A percentile compares a stretch with the other conserved stretches of the same genome.
These are phyloP conservation scores for Nesometra sesokonis DNA, from an alignment of 35 echinoderm and acorn worm genomes.

Conservation along the genomic window DNA sequence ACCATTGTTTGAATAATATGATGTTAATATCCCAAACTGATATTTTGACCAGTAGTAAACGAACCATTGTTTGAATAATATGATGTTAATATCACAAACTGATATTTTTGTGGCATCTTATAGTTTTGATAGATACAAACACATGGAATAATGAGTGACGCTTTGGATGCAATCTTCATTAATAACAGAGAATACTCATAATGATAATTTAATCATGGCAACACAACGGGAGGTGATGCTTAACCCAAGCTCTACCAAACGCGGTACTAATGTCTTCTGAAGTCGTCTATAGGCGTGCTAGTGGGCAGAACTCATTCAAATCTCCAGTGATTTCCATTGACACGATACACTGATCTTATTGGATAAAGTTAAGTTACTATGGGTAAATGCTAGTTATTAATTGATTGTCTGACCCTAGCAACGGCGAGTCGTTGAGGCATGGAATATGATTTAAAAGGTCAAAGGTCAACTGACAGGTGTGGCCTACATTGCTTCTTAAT, in stretches of 20 bases:
- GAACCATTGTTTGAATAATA: no score
- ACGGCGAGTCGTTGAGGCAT: background rate
- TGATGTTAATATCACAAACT: no score
- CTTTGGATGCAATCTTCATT: background rate
- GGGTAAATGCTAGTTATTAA: background rate
- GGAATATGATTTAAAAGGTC: background rate
- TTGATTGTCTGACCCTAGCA: background rate
- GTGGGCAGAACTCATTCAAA: background rate
- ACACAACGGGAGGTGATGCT: background rate
- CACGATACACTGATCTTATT: background rate
- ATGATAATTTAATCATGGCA: background rate
- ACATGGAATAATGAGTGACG: no score
- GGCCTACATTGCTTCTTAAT: background rate
- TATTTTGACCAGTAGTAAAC: no score
- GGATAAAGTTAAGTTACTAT: background rate
- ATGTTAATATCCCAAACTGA: no score
- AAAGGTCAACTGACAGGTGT: background rate
- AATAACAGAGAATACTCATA: background rate
- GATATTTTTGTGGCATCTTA: no score
- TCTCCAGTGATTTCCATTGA: background rate
- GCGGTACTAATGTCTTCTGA: no score
- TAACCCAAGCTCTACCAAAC: background rate
- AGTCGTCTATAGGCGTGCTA: background rate
- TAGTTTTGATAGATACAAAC: no score
- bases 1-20: no score